Conservation (phyloP, 2,797 vertebrate genomes). For the Nasua narica region DNA sequence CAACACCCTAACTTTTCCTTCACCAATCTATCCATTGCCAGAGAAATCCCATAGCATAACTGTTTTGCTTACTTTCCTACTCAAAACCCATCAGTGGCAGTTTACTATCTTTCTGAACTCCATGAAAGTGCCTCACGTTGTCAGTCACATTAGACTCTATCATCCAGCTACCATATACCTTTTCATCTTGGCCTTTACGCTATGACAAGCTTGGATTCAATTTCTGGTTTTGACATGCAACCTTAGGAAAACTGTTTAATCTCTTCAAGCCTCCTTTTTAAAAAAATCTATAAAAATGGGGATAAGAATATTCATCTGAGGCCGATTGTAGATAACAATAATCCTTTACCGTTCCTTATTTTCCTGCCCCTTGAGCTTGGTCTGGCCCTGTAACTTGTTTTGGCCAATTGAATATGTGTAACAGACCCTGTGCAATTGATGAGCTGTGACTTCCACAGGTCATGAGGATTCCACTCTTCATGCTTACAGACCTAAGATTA, state of each 20-base stretch:
- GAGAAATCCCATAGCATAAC: background rate
- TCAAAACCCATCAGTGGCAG: background rate
- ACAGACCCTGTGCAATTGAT: background rate
- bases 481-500: background rate
- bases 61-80: background rate
- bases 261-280: background rate
- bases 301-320: background rate
- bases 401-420: background rate
- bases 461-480: background rate
- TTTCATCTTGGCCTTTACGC: background rate
- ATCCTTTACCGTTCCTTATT: background rate
- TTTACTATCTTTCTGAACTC: background rate
- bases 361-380: background rate
- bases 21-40: background rate
- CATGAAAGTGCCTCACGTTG: background rate
- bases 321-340: background rate
- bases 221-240: background rate
- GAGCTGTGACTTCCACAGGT: background rate
- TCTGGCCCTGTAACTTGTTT: background rate
- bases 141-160: background rate
- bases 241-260: background rate
- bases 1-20: background rate
- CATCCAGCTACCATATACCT: background rate
- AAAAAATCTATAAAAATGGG: background rate
- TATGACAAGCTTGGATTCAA: background rate